A percentile compares a stretch with the other conserved stretches of the same genome.
phyloP scores from a whole-genome alignment of 2,797 vertebrate genomes.

The Oreochromis mossambicus region DNA sequence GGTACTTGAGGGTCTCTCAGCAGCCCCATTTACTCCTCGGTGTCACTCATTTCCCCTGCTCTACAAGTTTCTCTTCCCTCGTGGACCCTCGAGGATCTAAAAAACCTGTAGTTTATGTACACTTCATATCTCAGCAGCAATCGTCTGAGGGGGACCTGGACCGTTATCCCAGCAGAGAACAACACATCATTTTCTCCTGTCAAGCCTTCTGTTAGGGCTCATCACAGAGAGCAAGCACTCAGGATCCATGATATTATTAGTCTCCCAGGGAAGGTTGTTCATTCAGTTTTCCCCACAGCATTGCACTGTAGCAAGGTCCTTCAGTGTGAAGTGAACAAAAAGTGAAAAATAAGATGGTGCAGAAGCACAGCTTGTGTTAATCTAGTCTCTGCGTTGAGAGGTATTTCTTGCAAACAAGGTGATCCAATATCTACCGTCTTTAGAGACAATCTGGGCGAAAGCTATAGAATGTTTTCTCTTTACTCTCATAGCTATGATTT shows the following conservation, averaged over 20 bases:
- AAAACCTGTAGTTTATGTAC: constrained; percentile 67
- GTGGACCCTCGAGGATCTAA: constrained; percentile 41
- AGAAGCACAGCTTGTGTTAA: constrained; percentile 27
- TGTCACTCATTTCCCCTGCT: constrained; percentile 64
- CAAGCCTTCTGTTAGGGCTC: constrained; percentile 70
- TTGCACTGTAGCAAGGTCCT: constrained; percentile 44
- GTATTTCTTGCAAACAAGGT: constrained; percentile 21
- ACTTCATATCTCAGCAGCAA: constrained; percentile 63
- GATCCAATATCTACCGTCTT: constrained; percentile 8
- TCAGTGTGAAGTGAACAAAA: not conserved
- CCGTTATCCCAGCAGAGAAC: constrained; percentile 68
- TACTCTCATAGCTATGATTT: not conserved
- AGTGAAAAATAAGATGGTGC: not conserved
- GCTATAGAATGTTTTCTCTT: not conserved
- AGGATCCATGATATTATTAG: constrained; percentile 72
- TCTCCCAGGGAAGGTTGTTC: constrained; percentile 69
- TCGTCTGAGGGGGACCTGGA: constrained; percentile 42
- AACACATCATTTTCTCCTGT: constrained; percentile 75
- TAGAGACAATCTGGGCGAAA: not conserved
- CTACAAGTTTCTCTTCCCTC: constrained; percentile 27
- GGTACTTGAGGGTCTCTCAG: constrained; percentile 38
- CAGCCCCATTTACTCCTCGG: constrained; percentile 40
- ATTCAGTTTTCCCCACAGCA: constrained; percentile 64
- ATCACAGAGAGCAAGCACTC: constrained; percentile 71
- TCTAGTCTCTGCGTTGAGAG: constrained; percentile 16